Base-by-base conservation (phyloP, 1,140 invertebrate genomes). In the Potamilus streckersoni region DNA sequence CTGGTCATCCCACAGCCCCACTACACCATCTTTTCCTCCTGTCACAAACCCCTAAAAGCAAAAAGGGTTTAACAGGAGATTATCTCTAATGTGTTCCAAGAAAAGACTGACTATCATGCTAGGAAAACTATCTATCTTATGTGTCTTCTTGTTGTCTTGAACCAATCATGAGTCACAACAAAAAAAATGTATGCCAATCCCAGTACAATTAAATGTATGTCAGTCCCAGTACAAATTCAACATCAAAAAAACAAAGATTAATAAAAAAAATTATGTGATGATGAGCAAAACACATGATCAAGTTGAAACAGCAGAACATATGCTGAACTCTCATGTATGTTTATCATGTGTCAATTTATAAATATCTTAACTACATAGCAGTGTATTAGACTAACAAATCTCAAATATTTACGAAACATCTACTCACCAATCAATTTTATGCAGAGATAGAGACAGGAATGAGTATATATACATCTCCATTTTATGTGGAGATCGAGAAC, bases 11-110 rank as follows among this genome's bases (percentile, higher is more conserved):
- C 89, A 91, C n/a, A 90, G 77, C 31, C 83, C 83, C 8, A 90
- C 82, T 19, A 84, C 73, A n/a, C 90, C 90, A 82, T 90, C 90
- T 76, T 91, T 91, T 17, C 90, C 90, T 20, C 89, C 89, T 19
- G 89, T 90, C 31, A 90, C 89, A 86, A 89, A 91, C 12, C 88
- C 88, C 87, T 90, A 78, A n/a, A 71, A 79, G 19, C 27, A 61
- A 19, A 69, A 67, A 69, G 65, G 20, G 27, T 69, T 38, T 11
- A 8, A 60, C 17, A 56, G 31, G 4, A 56, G 55, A 16, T 19
- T n/a, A 64, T 64, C 63, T 49, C 38, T 11, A 49, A 49, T 8
- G 0, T 49, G 38, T 49, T 49, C 11, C 6, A 1, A 49, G 38
- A 11, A 11, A 49, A 49, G 11, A 4, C 38, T 13, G 20, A 61